Percentiles rank a stretch among this genome's conserved stretches.
Conservation (phyloP, 2,113 vertebrate genomes). For the Stictonetta naevosa region DNA sequence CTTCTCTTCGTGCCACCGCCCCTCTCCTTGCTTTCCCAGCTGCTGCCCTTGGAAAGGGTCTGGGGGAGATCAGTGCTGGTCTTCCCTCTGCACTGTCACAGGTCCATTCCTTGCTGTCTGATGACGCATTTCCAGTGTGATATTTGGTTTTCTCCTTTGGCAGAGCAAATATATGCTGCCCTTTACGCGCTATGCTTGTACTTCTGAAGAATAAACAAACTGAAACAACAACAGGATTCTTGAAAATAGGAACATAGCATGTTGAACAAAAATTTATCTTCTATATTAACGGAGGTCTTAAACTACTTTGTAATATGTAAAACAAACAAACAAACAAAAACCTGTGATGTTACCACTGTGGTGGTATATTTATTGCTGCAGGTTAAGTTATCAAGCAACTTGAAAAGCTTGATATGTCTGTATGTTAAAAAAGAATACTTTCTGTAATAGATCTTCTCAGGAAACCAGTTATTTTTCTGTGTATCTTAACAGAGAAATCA, state of each 20-base stretch:
- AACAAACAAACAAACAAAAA: background rate
- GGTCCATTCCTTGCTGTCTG: background rate
- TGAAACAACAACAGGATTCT: background rate
- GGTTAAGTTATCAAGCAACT: conserved; percentile 28
- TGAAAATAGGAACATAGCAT: background rate
- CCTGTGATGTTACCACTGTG: background rate
- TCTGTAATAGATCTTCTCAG: background rate
- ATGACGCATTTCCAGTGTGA: background rate
- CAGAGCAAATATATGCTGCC: background rate
- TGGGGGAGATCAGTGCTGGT: rapidly evolving
- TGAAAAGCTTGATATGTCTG: background rate
- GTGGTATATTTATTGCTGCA: background rate
- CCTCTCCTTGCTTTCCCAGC: background rate
- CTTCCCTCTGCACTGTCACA: background rate
- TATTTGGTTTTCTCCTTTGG: background rate
- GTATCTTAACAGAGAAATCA: background rate
- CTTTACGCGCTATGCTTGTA: background rate
- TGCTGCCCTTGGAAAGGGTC: background rate
- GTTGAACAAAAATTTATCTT: background rate
- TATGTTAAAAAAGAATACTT: background rate
- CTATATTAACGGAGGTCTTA: background rate
- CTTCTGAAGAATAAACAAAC: background rate
- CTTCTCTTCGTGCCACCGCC: rapidly evolving
- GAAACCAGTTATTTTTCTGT: background rate
- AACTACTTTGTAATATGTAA: background rate